Percentiles rank a stretch among this genome's conserved stretches.
Evolutionary conservation across 2,888 invertebrate genomes (phyloP).

Genomic region (Alloscopus bannaensis): DNA sequence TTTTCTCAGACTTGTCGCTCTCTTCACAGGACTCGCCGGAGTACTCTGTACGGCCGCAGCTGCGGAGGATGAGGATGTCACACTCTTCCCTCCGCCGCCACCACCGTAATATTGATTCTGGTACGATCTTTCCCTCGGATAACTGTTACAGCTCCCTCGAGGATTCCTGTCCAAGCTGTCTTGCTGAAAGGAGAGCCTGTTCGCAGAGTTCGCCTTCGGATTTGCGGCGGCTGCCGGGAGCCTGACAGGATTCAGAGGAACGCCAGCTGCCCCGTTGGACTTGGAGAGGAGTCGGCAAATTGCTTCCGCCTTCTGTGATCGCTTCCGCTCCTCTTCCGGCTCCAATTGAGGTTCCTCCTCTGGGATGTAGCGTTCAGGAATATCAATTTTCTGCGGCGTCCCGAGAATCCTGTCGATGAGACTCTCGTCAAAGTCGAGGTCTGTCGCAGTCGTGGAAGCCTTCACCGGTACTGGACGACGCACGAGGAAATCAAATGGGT

Average conservation of each 20-base stretch:
- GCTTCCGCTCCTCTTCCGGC: constrained; percentile 70
- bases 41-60: constrained; percentile 47
- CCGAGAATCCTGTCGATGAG: constrained; percentile 72
- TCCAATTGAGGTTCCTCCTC: constrained; percentile 66
- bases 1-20: constrained; percentile 62
- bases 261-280: constrained; percentile 65
- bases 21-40: constrained; percentile 65
- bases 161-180: constrained; percentile 12
- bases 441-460: constrained; percentile 61
- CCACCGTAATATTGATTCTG: constrained; percentile 25
- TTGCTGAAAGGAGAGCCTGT: constrained; percentile 43
- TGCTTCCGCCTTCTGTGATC: constrained; percentile 71
- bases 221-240: constrained; percentile 28
- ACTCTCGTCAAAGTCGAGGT: constrained; percentile 71
- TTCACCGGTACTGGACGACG: constrained; percentile 69
- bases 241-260: constrained; percentile 45
- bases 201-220: constrained; percentile 30
- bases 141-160: constrained; percentile 46
- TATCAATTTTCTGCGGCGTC: constrained; percentile 71
- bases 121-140: constrained; percentile 51
- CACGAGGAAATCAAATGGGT: constrained; percentile 68
- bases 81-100: constrained; percentile 30
- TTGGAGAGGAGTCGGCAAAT: constrained; percentile 71
- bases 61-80: constrained; percentile 25
- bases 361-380: constrained; percentile 72